Evolutionary conservation across 2,797 vertebrate species (phyloP).

Genomic region (Geotrypetes seraphini): DNA sequence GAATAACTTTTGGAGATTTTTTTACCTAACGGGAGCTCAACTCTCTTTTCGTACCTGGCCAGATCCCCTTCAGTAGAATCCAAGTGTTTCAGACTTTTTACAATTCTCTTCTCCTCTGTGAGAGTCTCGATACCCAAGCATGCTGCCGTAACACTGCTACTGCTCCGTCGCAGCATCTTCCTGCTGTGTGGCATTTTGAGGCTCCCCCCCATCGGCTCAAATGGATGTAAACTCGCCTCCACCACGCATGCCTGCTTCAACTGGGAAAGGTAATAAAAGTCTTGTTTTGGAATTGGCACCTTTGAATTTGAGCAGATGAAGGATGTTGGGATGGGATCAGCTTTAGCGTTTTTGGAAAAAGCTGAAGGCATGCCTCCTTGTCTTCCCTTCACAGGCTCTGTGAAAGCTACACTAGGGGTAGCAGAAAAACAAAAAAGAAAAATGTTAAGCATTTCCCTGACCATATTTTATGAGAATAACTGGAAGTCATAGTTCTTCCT

Average conservation of each 20-base stretch:
- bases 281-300: slow-evolving; percentile 73
- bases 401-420: slow-evolving; percentile 98
- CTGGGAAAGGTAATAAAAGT: slow-evolving; percentile 67
- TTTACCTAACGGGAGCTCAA: slow-evolving; percentile 57
- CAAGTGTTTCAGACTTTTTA: slow-evolving; percentile 50
- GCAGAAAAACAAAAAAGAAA: slow-evolving; percentile 80
- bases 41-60: slow-evolving; percentile 47
- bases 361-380: slow-evolving; percentile 78
- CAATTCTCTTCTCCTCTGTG: slow-evolving; percentile 66
- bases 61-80: slow-evolving; percentile 43
- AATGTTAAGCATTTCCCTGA: slow-evolving; percentile 76
- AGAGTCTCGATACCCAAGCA: slow-evolving; percentile 67
- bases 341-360: slow-evolving; percentile 74
- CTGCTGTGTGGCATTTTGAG: slow-evolving; percentile 65
- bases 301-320: slow-evolving; percentile 77
- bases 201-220: slow-evolving; percentile 62
- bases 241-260: slow-evolving; percentile 63
- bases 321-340: slow-evolving; percentile 75
- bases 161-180: slow-evolving; percentile 67
- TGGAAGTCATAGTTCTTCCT: no score
- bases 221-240: slow-evolving; percentile 58
- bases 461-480: no score
- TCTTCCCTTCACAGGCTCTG: slow-evolving; percentile 83
- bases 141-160: slow-evolving; percentile 62
- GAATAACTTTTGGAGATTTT: slow-evolving; percentile 76